Percentiles rank a stretch among this genome's conserved stretches.
These are phyloP conservation scores for Entelurus aequoreus DNA, from an alignment of 2,113 vertebrate species.

Conservation along the genomic window DNA sequence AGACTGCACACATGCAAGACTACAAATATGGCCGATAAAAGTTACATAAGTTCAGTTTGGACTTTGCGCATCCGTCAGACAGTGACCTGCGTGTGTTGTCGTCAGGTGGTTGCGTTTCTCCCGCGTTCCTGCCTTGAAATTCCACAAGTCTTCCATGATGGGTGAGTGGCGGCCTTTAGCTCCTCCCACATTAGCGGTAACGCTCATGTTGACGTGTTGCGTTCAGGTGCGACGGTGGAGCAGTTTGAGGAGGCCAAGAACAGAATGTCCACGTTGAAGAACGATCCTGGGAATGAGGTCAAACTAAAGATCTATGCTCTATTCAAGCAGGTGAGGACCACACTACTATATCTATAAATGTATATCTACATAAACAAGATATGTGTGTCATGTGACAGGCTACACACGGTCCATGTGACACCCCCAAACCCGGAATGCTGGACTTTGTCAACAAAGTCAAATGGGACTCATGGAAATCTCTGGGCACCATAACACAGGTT, in stretches of 20 bases:
- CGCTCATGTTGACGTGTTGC: not conserved
- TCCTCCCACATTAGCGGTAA: not conserved
- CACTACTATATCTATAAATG: not conserved
- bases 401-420: slow-evolving; percentile 82
- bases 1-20: too few relatives aligned
- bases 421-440: slow-evolving; percentile 82
- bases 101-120: not conserved
- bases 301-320: slow-evolving; percentile 90
- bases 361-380: not conserved
- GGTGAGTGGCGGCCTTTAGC: not conserved
- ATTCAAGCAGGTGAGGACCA: slow-evolving; percentile 84
- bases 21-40: not conserved
- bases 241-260: slow-evolving; percentile 82
- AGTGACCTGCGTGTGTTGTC: not conserved
- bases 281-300: slow-evolving; percentile 83
- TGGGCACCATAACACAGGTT: slow-evolving; percentile 82
- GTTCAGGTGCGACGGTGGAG: slow-evolving; percentile 62
- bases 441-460: slow-evolving; percentile 89
- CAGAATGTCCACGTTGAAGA: slow-evolving; percentile 76
- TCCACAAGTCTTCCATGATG: not conserved
- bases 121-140: not conserved
- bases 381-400: slow-evolving; percentile 62
- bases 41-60: not conserved
- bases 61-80: not conserved
- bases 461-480: slow-evolving; percentile 87